Percentiles rank a stretch among this genome's conserved stretches.
Evolutionary conservation across 2,113 vertebrate species (phyloP).

Genomic region (Microtus oregoni): DNA sequence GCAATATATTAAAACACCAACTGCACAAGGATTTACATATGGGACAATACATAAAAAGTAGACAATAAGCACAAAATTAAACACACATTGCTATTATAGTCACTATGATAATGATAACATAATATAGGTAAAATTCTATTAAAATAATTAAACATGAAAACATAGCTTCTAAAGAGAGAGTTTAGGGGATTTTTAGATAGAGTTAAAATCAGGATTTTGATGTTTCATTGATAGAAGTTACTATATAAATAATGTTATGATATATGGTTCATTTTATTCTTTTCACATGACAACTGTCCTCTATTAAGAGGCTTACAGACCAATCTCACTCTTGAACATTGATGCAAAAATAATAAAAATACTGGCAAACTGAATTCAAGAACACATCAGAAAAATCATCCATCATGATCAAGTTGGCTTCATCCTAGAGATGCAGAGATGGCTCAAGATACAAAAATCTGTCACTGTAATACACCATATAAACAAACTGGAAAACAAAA

Average conservation of each 20-base stretch:
- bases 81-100: not conserved
- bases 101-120: not conserved
- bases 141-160: not conserved
- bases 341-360: too few relatives aligned
- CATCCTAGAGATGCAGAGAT: too few relatives aligned
- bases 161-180: not conserved
- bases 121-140: not conserved
- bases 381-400: too few relatives aligned
- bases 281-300: not conserved
- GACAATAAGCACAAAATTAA: not conserved
- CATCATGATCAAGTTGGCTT: too few relatives aligned
- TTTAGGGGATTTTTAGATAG: not conserved
- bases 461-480: too few relatives aligned
- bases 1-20: conserved; percentile 1
- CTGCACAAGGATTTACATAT: not conserved
- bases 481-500: too few relatives aligned
- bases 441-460: too few relatives aligned
- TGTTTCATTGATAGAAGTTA: conserved; percentile 20
- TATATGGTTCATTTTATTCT: conserved; percentile 29
- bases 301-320: too few relatives aligned
- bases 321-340: too few relatives aligned
- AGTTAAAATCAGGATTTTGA: not conserved
- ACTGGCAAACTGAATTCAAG: too few relatives aligned
- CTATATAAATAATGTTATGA: conserved; percentile 22
- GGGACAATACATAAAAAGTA: not conserved